phyloP scores from a whole-genome alignment of 2,797 vertebrate species.

The Poecilia velifera region DNA sequence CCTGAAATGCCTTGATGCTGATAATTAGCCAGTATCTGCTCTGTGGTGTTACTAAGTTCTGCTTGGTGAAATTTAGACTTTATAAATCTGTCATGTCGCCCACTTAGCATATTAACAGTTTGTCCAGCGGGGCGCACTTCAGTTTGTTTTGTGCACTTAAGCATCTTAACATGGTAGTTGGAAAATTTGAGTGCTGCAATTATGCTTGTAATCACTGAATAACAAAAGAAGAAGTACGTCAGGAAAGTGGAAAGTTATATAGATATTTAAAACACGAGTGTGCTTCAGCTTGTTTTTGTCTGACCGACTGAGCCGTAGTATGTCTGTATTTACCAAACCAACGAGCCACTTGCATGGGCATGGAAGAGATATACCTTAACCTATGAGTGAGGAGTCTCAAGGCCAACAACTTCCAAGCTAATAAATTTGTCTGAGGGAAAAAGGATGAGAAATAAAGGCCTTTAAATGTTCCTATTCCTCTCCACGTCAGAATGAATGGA shows the following conservation, averaged over 20 bases:
- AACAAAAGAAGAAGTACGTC: constrained; percentile 22
- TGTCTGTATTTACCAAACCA: constrained; percentile 30
- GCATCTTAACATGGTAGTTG: constrained; percentile 29
- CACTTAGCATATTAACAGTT: constrained; percentile 40
- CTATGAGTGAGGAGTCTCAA: constrained; percentile 40
- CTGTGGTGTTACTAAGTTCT: constrained; percentile 39
- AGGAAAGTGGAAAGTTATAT: constrained; percentile 11
- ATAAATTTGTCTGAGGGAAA: constrained; percentile 68
- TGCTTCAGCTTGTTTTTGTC: constrained; percentile 8
- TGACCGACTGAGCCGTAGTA: not conserved
- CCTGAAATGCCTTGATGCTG: not conserved
- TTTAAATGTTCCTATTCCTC: constrained; percentile 77
- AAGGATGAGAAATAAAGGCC: constrained; percentile 74
- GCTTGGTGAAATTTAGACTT: constrained; percentile 26
- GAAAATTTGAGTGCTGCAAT: constrained; percentile 29
- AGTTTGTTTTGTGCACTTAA: constrained; percentile 21
- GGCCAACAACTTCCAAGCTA: constrained; percentile 51
- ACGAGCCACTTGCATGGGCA: constrained; percentile 12
- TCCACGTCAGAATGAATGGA: constrained; percentile 69
- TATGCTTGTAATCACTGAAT: constrained; percentile 32
- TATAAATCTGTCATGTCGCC: constrained; percentile 32
- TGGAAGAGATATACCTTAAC: constrained; percentile 48
- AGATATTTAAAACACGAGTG: not conserved
- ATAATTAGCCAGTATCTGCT: constrained; percentile 25
- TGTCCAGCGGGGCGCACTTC: constrained; percentile 11